Conservation (phyloP, 1,140 invertebrate species). For the Aphidius ervi region DNA sequence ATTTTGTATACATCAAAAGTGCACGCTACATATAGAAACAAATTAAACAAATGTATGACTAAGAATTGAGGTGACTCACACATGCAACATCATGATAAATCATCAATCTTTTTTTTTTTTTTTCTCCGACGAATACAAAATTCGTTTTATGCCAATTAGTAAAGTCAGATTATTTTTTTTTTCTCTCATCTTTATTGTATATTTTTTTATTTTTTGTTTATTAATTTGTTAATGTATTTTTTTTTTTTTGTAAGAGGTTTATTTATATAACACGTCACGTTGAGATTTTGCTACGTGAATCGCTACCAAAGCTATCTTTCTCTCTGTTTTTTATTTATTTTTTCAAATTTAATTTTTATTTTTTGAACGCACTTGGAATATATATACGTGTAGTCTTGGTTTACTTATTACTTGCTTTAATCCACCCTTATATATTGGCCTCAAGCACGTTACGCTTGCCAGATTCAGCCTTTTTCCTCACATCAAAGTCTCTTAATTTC, state of each 20-base stretch:
- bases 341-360: no score
- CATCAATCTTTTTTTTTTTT: conserved; percentile 12
- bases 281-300: not conserved
- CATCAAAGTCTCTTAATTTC: conserved; percentile 22
- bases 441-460: conserved; percentile 12
- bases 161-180: conserved; percentile 10
- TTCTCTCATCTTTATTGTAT: conserved; percentile 1
- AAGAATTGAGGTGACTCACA: conserved; percentile 19
- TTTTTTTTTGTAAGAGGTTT: not conserved
- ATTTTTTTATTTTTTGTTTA: not conserved
- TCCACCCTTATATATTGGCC: no score
- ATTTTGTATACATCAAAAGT: no score
- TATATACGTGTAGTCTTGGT: no score
- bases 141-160: not conserved
- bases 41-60: not conserved
- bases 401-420: no score
- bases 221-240: conserved; percentile 15
- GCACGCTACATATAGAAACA: no score
- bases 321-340: no score
- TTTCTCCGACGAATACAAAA: not conserved
- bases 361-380: no score
- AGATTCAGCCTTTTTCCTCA: conserved; percentile 25
- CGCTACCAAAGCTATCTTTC: no score
- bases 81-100: conserved; percentile 27
- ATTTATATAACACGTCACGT: conserved; percentile 18